A percentile compares a stretch with the other conserved stretches of the same genome.
Conservation (phyloP, 2,797 vertebrate genomes). For the Aphelocoma californica region DNA sequence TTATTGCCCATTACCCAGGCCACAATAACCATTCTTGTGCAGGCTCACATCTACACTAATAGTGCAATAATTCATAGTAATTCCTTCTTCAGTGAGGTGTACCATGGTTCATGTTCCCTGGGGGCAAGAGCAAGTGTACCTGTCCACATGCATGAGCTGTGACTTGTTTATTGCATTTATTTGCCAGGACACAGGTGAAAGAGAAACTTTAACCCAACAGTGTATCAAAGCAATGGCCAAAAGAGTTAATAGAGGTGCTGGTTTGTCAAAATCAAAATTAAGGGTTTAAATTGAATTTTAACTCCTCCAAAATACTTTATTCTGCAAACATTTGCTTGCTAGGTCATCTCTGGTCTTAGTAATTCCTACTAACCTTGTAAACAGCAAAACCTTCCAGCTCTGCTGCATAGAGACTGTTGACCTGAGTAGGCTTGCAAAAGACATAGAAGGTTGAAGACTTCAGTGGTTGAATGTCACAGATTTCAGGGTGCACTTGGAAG, state of each 20-base stretch:
- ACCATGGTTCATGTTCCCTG: not conserved
- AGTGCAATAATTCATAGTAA: not conserved
- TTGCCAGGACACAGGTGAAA: not conserved
- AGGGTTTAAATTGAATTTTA: not conserved
- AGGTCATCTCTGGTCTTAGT: not conserved
- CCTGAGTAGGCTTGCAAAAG: slow-evolving; percentile 79
- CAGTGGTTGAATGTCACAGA: slow-evolving; percentile 82
- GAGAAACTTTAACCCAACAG: not conserved
- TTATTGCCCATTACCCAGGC: not conserved
- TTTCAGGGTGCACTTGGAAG: slow-evolving; percentile 81
- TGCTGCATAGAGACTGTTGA: slow-evolving; percentile 78
- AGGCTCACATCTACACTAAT: not conserved
- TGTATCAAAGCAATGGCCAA: not conserved
- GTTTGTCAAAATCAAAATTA: not conserved
- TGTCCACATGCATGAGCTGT: not conserved
- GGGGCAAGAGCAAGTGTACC: not conserved
- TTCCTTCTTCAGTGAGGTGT: not conserved
- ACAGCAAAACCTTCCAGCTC: slow-evolving; percentile 90
- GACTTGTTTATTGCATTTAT: not conserved
- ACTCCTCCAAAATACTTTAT: not conserved
- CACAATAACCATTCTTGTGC: not conserved
- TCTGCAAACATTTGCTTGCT: not conserved
- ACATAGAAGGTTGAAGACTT: slow-evolving; percentile 85
- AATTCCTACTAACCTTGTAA: slow-evolving; percentile 79
- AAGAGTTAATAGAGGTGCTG: not conserved